Conservation (phyloP, 1,140 invertebrate genomes). For the Oscheius sp. region DNA sequence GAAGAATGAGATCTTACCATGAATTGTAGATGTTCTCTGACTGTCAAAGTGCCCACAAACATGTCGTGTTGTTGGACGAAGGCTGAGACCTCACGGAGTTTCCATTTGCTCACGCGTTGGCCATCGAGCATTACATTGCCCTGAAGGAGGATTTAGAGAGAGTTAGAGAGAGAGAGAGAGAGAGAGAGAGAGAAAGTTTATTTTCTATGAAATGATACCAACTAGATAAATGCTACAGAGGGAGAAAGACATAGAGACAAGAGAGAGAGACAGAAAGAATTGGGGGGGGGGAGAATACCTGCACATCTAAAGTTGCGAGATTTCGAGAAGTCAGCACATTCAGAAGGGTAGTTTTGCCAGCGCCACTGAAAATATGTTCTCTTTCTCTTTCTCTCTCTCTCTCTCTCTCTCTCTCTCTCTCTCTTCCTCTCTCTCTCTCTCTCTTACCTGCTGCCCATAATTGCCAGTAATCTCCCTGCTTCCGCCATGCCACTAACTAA, state of each 20-base stretch:
- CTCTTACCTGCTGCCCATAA: constrained; percentile 76
- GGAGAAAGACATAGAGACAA: too few species aligned
- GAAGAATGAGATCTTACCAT: too few species aligned
- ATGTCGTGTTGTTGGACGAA: constrained; percentile 93
- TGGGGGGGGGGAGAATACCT: too few species aligned
- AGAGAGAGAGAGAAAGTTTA: too few species aligned
- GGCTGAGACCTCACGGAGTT: constrained; percentile 70
- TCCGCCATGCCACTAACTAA: constrained; percentile 79
- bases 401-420: too few species aligned
- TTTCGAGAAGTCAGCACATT: constrained; percentile 82
- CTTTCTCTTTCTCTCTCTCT: too few species aligned
- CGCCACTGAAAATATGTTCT: constrained; percentile 74
- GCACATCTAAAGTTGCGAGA: constrained; percentile 71
- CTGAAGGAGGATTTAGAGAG: too few species aligned
- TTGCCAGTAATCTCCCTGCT: constrained; percentile 82
- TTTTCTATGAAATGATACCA: too few species aligned
- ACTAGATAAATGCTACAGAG: too few species aligned
- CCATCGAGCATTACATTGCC: constrained; percentile 68
- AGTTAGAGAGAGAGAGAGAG: too few species aligned
- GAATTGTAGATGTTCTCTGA: constrained; percentile 82
- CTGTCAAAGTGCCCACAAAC: constrained; percentile 88
- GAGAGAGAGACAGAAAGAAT: too few species aligned
- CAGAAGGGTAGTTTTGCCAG: constrained; percentile 90
- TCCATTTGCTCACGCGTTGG: constrained; percentile 30
- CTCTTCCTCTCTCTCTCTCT: too few species aligned